These are phyloP conservation scores for Strix aluco DNA, from an alignment of 2,113 vertebrate genomes.

Conservation along the genomic window DNA sequence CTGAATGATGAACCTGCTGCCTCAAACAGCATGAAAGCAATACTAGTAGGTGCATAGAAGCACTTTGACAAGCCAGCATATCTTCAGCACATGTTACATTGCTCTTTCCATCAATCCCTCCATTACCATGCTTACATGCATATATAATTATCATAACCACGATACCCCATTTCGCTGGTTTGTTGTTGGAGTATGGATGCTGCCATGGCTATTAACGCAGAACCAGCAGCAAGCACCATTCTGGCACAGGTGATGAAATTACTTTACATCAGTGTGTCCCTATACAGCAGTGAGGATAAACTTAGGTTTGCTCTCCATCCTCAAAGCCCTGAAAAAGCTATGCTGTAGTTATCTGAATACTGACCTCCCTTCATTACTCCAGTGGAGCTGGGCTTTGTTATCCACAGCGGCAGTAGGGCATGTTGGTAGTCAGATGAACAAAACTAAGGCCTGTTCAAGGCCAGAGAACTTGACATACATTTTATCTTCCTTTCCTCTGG, in stretches of 20 bases:
- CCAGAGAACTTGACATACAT: not conserved
- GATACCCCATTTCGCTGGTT: not conserved
- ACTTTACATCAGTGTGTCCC: not conserved
- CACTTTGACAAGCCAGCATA: not conserved
- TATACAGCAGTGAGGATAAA: not conserved
- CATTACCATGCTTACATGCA: not conserved
- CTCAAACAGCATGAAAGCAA: accelerated
- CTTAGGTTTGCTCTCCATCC: not conserved
- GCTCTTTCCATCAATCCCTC: not conserved
- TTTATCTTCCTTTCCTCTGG: not conserved
- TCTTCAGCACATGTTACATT: not conserved
- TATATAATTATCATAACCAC: not conserved
- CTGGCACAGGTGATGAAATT: not conserved
- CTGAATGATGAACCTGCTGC: not conserved
- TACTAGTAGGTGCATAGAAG: not conserved
- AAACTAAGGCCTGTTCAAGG: not conserved
- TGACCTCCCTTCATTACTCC: not conserved
- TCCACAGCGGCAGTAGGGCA: not conserved
- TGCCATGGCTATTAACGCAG: not conserved
- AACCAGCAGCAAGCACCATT: not conserved
- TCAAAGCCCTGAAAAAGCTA: not conserved
- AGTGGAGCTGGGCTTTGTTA: not conserved
- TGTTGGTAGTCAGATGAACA: not conserved
- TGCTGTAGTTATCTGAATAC: not conserved
- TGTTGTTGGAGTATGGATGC: not conserved